Percentiles rank a stretch among this genome's conserved stretches.
Conservation (phyloP, 1,140 invertebrate species). For the Zaprionus taronus region DNA sequence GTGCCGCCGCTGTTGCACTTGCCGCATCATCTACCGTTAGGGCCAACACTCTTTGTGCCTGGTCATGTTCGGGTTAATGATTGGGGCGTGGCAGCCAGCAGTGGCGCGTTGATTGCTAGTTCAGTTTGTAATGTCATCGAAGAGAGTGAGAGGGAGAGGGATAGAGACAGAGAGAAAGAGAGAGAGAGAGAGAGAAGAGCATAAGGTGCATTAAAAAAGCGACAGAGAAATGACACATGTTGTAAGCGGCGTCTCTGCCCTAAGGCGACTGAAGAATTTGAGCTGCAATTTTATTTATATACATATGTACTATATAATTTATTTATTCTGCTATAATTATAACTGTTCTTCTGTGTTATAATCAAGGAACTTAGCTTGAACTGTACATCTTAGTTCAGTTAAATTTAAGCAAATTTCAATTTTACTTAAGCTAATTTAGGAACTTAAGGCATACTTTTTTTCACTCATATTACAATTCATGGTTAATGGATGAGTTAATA, state of each 20-base stretch:
- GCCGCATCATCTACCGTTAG: constrained; percentile 73
- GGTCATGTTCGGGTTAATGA: constrained; percentile 81
- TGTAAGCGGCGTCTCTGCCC: neutral
- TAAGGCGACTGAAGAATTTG: neutral
- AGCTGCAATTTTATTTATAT: neutral
- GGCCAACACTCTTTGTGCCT: constrained; percentile 55
- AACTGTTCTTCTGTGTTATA: neutral
- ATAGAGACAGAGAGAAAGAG: neutral
- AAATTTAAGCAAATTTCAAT: too few species aligned
- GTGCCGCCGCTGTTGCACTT: constrained; percentile 35
- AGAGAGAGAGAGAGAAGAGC: neutral
- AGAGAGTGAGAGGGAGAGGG: neutral
- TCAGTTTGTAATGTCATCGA: constrained; percentile 64
- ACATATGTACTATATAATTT: neutral
- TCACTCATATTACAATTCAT: too few species aligned
- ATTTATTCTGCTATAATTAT: neutral
- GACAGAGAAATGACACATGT: constrained; percentile 3
- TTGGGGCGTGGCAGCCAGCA: constrained; percentile 72
- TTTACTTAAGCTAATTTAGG: too few species aligned
- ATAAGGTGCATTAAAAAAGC: constrained; percentile 27
- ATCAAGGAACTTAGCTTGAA: neutral
- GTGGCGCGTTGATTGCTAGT: constrained; percentile 71
- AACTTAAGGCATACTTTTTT: too few species aligned
- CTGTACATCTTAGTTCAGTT: too few species aligned
- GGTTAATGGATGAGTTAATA: rapidly evolving